Percentiles rank a stretch among this genome's conserved stretches.
These are phyloP conservation scores for Callocephalon fimbriatum DNA, from an alignment of 2,113 vertebrate species.

Conservation along the genomic window DNA sequence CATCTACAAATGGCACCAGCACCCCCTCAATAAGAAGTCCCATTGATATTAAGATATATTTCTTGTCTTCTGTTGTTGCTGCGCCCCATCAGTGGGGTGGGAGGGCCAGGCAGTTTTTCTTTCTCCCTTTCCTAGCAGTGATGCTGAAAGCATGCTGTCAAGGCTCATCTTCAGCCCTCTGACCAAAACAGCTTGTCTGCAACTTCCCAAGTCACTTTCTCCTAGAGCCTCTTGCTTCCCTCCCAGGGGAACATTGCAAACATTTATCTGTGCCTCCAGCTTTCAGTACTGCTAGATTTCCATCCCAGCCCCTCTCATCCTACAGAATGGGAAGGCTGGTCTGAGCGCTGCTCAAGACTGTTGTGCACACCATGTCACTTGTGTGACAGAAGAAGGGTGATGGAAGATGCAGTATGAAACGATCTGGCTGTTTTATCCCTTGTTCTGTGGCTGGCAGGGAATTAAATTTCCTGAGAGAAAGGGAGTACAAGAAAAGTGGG, in stretches of 20 bases:
- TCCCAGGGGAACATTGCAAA: background rate
- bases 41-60: background rate
- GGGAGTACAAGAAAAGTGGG: background rate
- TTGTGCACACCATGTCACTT: too few species aligned
- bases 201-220: background rate
- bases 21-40: background rate
- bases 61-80: background rate
- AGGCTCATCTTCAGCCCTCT: background rate
- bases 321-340: background rate
- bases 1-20: background rate
- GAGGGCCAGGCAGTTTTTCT: background rate
- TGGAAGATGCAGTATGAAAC: background rate
- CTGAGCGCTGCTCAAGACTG: background rate
- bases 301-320: background rate
- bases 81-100: fast-evolving
- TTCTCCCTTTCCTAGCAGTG: background rate
- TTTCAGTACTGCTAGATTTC: background rate
- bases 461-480: background rate
- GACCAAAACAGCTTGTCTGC: background rate
- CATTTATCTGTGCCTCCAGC: background rate
- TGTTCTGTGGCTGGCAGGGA: background rate
- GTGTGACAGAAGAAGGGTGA: background rate
- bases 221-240: background rate
- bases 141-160: background rate
- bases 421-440: background rate